Base-by-base conservation (phyloP, 30 jellyfish, hydroid and myxozoan genomes). In the Turritopsis dohrnii region DNA sequence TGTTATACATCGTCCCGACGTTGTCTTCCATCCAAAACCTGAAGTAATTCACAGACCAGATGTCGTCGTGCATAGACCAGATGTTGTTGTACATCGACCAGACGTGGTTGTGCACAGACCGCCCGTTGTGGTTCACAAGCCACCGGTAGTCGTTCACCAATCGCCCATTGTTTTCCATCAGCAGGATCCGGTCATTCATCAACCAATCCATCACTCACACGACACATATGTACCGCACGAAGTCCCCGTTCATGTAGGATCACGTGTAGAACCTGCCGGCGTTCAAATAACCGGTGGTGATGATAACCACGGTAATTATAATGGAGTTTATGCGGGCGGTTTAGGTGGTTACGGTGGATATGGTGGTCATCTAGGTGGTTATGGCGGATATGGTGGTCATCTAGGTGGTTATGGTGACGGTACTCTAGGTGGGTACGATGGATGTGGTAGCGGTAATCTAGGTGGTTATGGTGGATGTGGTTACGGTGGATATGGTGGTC, bases 151-250 rank as follows among this genome's bases (percentile, higher is more conserved):
- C 31, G 86, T 89, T 79, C 96, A 93, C 66, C 96, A 85, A 65
- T 94, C 98, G 0, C 98, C 98, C 0, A 89, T 93, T 7, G 94
- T 93, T 20, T 88, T 93, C 88, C 96, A 93, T 71, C 98, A 93
- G 76, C 96, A 93, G 18, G 71, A 73, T 17, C 96, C 98, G 31
- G 73, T 84, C 23, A 90, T 93, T 27, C 89, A 93, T 72, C 87
- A 88, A 69, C 96, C 96, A 21, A 86, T 89, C 26, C 66, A 29
- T 27, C 93, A 83, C 19, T 84, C 96, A 31, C 98, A 92, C 65
- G 96, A 92, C 65, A 25, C 66, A 18, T 92, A 88, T 71, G 90
- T 52, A 26, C 85, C 89, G 17, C 96, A 92, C 71, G 86, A 74
- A 27, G 96, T 88, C 22, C 96, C 98, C 30, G 86, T 69, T 31